Conservation (phyloP, 2,888 invertebrate species). For the Drosophila anomalipes region DNA sequence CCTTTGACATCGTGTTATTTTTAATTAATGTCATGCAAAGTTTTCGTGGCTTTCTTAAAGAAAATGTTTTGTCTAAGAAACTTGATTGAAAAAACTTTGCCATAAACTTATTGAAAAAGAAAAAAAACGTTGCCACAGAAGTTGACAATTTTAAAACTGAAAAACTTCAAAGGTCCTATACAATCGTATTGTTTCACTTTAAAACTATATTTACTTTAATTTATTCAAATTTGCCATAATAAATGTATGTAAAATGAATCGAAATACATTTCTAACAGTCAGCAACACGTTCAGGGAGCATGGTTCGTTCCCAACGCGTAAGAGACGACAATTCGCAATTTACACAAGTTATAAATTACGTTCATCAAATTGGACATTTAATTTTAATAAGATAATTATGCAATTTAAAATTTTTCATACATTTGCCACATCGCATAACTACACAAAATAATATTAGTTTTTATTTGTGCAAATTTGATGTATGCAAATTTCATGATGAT, state of each 20-base stretch:
- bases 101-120: slow-evolving; percentile 41
- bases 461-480: slow-evolving; percentile 47
- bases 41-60: slow-evolving; percentile 37
- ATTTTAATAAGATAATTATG: slow-evolving; percentile 79
- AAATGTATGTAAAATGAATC: slow-evolving; percentile 19
- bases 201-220: slow-evolving; percentile 2
- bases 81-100: slow-evolving; percentile 36
- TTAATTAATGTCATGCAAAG: slow-evolving; percentile 65
- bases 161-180: background rate
- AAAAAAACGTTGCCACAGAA: slow-evolving; percentile 30
- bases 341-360: slow-evolving; percentile 75
- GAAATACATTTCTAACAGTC: slow-evolving; percentile 3
- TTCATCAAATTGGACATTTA: slow-evolving; percentile 73
- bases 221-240: background rate
- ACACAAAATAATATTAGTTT: slow-evolving; percentile 32
- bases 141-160: slow-evolving; percentile 31
- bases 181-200: slow-evolving; percentile 9
- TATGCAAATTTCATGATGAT: slow-evolving; percentile 75
- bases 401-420: slow-evolving; percentile 59
- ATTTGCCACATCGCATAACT: slow-evolving; percentile 3
- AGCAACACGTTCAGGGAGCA: slow-evolving; percentile 12
- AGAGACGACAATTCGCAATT: slow-evolving; percentile 55
- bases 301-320: slow-evolving; percentile 13
- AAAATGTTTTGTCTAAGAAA: slow-evolving; percentile 56
- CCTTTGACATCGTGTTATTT: slow-evolving; percentile 53